Conservation (phyloP, 2,888 invertebrate species). For the Neocrepidodera transversa region DNA sequence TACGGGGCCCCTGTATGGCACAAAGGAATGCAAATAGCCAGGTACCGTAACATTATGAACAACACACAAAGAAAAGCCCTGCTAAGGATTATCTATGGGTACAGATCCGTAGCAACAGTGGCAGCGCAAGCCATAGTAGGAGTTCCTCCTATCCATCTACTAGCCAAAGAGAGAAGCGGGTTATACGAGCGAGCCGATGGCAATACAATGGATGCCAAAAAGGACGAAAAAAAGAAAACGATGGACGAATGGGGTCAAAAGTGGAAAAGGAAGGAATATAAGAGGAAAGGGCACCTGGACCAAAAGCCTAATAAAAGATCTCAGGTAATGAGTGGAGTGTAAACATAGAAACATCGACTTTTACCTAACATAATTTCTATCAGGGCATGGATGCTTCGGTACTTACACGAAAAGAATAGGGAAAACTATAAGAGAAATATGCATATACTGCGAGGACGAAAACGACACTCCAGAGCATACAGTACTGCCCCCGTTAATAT, state of each 20-base stretch:
- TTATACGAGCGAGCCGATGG: neutral
- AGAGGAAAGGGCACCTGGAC: neutral
- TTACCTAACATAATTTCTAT: neutral
- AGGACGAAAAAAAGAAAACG: neutral
- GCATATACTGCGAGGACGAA: neutral
- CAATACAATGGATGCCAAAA: neutral
- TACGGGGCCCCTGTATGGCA: constrained; percentile 3
- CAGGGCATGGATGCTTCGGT: no score
- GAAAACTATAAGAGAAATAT: neutral
- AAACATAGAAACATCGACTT: neutral
- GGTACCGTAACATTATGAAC: neutral
- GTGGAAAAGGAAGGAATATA: neutral
- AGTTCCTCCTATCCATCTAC: constrained; percentile 11
- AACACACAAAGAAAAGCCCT: neutral
- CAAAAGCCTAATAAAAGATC: neutral
- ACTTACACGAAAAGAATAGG: neutral
- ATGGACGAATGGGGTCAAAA: neutral
- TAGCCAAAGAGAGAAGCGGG: neutral
- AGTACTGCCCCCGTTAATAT: no score
- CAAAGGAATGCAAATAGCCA: neutral
- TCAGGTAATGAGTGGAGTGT: neutral
- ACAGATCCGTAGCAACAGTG: constrained; percentile 10
- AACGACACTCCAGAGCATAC: neutral
- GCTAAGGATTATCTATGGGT: constrained; percentile 1
- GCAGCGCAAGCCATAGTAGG: constrained; percentile 12